Base-by-base conservation (phyloP, 1,140 invertebrate genomes). In the Diabrotica virgifera region DNA sequence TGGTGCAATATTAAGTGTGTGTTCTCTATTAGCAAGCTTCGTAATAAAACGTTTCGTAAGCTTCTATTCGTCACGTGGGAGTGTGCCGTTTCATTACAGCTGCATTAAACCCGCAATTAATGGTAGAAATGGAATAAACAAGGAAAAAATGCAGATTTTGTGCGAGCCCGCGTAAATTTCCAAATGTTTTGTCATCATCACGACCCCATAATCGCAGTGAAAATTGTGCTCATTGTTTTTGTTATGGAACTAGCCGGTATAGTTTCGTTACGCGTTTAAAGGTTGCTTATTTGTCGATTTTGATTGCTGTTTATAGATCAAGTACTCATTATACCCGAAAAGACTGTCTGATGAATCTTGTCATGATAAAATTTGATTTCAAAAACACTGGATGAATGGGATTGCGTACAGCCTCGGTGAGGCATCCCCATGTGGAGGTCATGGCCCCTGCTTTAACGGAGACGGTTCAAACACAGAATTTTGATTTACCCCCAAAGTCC, bases 371-470 rank as follows among this genome's bases (percentile, higher is more conserved):
- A 61, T 66, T 57, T 50, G 62, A 40, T 59, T 59, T 59, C 35
- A 54, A 60, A 68, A 80, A 76, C 77, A 77, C 82, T 83, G 81
- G 81, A 84, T 83, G 83, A 85, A 85, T 85, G 84, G 83, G 83
- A 84, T 80, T 84, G 80, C 83, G 82, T 76, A 79, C 78, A 67
- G 79, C 78, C 78, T 80, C 79, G 76, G 80, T 80, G 80, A 79
- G 83, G 83, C 83, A 82, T 80, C 81, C 83, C 82, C 79, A 83
- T 80, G 84, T 81, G 82, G 83, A 82, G 85, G 86, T 85, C 82
- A 89, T 89, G 87, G 87, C 87, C 81, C 87, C 87, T 81, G 87
- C 87, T 82, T 81, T 88, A 81, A 88, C 86, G 77, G 86, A 89
- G 82, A 77, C 82, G 69, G 83, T 81, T 72, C 85, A 84, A 81